Percentiles rank a stretch among this genome's conserved stretches.
Conservation (phyloP, 2,888 invertebrate genomes). For the Baccha elongata region DNA sequence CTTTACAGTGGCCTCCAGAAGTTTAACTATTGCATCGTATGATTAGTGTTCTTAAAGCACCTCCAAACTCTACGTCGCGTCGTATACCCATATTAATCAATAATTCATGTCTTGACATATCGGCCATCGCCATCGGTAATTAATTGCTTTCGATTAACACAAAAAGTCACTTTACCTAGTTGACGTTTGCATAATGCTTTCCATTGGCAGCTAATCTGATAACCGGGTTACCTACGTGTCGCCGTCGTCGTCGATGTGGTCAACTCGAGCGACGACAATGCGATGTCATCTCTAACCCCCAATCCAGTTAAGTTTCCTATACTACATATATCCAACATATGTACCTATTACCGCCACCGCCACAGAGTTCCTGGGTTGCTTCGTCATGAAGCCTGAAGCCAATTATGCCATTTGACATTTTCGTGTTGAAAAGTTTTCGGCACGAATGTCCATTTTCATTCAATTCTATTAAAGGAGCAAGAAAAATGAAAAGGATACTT, state of each 20-base stretch:
- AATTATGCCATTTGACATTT: conserved; percentile 73
- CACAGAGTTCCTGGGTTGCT: conserved; percentile 25
- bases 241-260: neutral
- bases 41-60: conserved; percentile 32
- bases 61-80: conserved; percentile 40
- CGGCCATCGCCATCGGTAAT: conserved; percentile 68
- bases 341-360: too few relatives aligned
- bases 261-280: neutral
- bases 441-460: conserved; percentile 62
- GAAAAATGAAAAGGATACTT: conserved; percentile 37
- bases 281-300: conserved; percentile 44
- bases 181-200: conserved; percentile 51
- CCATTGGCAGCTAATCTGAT: conserved; percentile 69
- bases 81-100: conserved; percentile 28
- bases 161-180: conserved; percentile 69
- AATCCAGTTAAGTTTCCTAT: conserved; percentile 29
- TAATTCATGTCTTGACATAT: conserved; percentile 71
- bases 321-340: too few relatives aligned
- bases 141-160: conserved; percentile 73
- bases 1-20: conserved; percentile 2
- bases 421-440: conserved; percentile 68
- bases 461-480: conserved; percentile 28
- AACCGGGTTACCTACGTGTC: conserved; percentile 24
- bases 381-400: conserved; percentile 60
- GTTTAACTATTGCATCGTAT: conserved; percentile 54